Base-by-base conservation (phyloP, 2,113 vertebrate species). In the Heterocephalus glaber region DNA sequence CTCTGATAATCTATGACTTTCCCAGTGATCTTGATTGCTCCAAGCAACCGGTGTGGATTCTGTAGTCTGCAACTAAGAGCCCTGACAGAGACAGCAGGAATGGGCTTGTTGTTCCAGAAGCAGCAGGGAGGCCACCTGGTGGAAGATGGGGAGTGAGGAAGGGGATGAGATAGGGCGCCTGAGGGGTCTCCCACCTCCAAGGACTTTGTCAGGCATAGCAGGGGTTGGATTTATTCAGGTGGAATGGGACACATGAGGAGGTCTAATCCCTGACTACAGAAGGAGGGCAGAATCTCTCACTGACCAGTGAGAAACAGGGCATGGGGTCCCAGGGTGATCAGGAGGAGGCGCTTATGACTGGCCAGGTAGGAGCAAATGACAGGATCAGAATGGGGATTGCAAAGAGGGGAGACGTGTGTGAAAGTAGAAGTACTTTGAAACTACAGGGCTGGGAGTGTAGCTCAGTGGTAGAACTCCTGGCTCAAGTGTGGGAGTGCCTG, bases 371-470 rank as follows among this genome's bases (percentile, higher is more conserved):
- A 95, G 85, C 20, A 63, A 26, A 49, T 30, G 16, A 58, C n/a
- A 86, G 5, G 24, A 68, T 26, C 41, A 66, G 63, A 56, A 60
- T 52, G 16, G 60, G 35, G 26, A 6, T 0, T 41, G 80, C 12
- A 35, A 14, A 74, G n/a, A 80, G 49, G 52, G 30, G 66, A 94
- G 79, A 86, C 52, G 22, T 38, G 41, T 30, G 16, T 49, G 74
- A 86, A 74, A 82, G 24, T 68, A 80, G 72, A 77, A 89, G 76
- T 11, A 28, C n/a, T 47, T 76, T 89, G 44, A 68, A 92, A 92
- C 74, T 52, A 52, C 28, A 61, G 38, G 38, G 58, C 38, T 83
- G 38, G 16, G n/a, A 28, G 76, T 20, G 44, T 79, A 8, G 76
- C 76, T 79, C 30, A 35, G 76, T 7, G 7, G 47, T 17, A 52